Evolutionary conservation across 1,140 invertebrate species (phyloP), one percentile per base, ranked within the genome.

Genomic region (Drosophila elegans): DNA sequence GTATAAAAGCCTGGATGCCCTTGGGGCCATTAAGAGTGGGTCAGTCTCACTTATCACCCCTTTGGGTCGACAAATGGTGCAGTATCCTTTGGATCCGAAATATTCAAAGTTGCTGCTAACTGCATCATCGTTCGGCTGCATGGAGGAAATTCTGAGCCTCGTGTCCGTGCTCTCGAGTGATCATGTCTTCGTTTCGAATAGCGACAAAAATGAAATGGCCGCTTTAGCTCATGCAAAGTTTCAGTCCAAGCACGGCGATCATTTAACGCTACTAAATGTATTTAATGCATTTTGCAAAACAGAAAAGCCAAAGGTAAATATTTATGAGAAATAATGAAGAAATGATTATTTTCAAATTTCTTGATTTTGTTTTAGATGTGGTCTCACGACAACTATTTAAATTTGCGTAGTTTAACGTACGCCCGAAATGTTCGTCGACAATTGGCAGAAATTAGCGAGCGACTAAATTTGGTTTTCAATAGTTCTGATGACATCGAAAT

Each of bases 371-470:
- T 93, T 32, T 86, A 97, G 95, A 93, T 95, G 91, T 99, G 97
- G 97, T 99, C 98, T 91, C 95, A 95, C 86, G 97, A 98, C 61
- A 98, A 99, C 93, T 98, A 95, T 91, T 93, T 99, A 27, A 97
- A 98, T 92, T 93, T 94, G 63, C 94, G 97, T 63, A 98, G 99
- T 93, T 93, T 99, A 80, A 94, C 95, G 29, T 97, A 97, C 88
- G 98, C 97, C 0, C 91, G 93, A 29, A 95, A 97, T 78, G 96
- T 99, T 4, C 94, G 97, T 13, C 94, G 95, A 61, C 98, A 99
- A 92, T 93, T 99, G 54, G 88, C 94, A 12, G 94, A 96, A 27
- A 94, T 99, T 9, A 98, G 97, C 86, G 93, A 94, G 42, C 94
- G 94, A 77, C 93, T 95, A 34, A 94, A 95, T 69, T 93, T 98